phyloP scores from a whole-genome alignment of 2,888 invertebrate genomes.

The Seira ritae region DNA sequence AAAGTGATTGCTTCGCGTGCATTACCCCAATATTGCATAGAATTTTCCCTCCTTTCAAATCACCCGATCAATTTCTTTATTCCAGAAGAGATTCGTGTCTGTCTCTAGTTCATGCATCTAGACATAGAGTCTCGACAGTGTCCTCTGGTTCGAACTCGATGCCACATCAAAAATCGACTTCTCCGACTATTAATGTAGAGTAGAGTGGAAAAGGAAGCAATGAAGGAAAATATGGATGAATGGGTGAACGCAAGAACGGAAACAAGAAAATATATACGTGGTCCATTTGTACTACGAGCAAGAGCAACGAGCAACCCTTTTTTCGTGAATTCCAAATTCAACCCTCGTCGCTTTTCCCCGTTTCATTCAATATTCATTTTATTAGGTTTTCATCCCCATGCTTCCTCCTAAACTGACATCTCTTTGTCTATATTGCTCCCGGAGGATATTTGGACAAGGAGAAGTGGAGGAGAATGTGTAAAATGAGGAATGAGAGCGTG shows the following conservation, averaged over 20 bases:
- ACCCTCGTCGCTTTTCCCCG: conserved; percentile 45
- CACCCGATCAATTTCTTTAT: background rate
- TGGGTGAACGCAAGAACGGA: conserved; percentile 23
- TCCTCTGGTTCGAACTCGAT: background rate
- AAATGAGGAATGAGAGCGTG: background rate
- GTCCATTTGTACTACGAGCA: conserved; percentile 29
- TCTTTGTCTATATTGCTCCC: conserved; percentile 60
- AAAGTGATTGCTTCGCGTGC: conserved; percentile 29
- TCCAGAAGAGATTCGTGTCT: background rate
- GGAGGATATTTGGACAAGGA: conserved; percentile 54
- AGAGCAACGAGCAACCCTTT: conserved; percentile 45
- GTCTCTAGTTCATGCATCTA: no score
- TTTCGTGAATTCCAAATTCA: conserved; percentile 37
- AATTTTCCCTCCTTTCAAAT: background rate
- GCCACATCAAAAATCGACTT: background rate
- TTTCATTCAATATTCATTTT: conserved; percentile 63
- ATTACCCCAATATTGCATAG: background rate
- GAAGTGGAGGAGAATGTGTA: conserved; percentile 11
- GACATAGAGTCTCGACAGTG: no score
- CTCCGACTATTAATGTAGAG: background rate
- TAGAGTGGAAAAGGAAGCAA: conserved; percentile 1
- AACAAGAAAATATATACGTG: conserved; percentile 28
- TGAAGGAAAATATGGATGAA: conserved; percentile 16
- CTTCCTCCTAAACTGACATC: conserved; percentile 53
- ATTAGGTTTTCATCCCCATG: conserved; percentile 59